Evolutionary conservation across 2,888 invertebrate species (phyloP).

Genomic region (Entomobrya proxima): DNA sequence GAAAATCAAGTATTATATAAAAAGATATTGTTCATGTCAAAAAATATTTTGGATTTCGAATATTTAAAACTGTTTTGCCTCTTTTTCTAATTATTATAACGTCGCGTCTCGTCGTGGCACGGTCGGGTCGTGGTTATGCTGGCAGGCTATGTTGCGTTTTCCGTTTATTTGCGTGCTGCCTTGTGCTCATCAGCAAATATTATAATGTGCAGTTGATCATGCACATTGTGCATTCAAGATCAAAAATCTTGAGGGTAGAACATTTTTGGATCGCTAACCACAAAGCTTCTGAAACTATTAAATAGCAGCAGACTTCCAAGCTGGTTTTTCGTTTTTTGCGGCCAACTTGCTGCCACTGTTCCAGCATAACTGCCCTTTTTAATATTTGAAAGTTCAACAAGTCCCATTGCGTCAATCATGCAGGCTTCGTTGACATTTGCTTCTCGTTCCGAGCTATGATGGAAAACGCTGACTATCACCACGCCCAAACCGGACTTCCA

Average conservation of each 20-base stretch:
- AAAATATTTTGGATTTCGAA: no score
- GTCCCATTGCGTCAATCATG: conserved; percentile 91
- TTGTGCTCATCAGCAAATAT: background rate
- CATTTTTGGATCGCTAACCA: conserved; percentile 66
- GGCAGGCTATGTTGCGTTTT: no score
- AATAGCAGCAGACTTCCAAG: conserved; percentile 70
- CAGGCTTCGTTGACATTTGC: conserved; percentile 96
- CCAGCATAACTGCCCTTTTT: conserved; percentile 73
- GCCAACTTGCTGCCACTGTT: conserved; percentile 62
- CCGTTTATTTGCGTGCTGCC: no score
- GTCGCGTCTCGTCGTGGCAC: no score
- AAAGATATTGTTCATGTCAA: no score
- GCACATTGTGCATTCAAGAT: background rate
- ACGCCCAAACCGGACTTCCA: conserved; percentile 92
- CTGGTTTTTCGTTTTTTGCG: conserved; percentile 74
- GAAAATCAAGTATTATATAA: no score
- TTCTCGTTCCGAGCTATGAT: conserved; percentile 92
- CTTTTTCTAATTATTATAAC: no score
- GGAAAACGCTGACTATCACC: conserved; percentile 92
- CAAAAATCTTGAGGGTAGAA: conserved; percentile 70
- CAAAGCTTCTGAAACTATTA: conserved; percentile 70
- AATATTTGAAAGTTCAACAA: conserved; percentile 70
- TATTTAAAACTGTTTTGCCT: no score
- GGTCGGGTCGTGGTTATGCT: no score
- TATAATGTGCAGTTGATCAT: no score